Base-by-base conservation (phyloP, 2,797 vertebrate genomes). In the Falco novaeseelandiae region DNA sequence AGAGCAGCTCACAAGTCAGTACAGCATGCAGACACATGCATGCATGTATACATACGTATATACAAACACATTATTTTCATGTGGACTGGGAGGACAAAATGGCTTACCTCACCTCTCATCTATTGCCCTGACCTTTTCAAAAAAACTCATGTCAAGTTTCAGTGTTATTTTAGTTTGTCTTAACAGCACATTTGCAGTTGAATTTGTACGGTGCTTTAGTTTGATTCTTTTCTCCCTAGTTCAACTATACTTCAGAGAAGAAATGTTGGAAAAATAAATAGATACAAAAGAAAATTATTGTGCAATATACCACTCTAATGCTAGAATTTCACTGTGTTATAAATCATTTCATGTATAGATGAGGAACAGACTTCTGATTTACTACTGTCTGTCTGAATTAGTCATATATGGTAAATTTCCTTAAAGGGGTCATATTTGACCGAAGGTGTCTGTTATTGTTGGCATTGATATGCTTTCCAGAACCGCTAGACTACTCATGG, bases 361-460 rank as follows among this genome's bases (percentile, higher is more conserved):
- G 76, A 95, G 55, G 73, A 92, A 89, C 88, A 95, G 89, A 42
- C 36, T 77, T 89, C 32, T 42, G 42, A 87, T 94, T 93, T 93
- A 96, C 76, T 72, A 25, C 36, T 88, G 61, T 92, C 95, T 96
- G 46, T 81, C 79, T 83, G 89, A 95, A 93, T 89, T 73, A 96
- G 89, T 94, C 73, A 89, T 96, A 91, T 74, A 93, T 63, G 74
- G 80, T 93, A 91, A 90, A 85, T 90, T 82, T 94, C 71, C 91
- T 63, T 82, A 36, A 87, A 88, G 73, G 79, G 57, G 58, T 95
- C 81, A 27, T 58, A 83, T 94, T 93, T 90, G 80, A 97, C 83
- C 1, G 0, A 96, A 96, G 91, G 89, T 97, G 42, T 92, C 92
- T 97, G 66, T 95, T 97, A 83, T 93, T 97, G 65, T 97, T 97